Percentiles rank a stretch among this genome's conserved stretches.
Evolutionary conservation across 2,888 invertebrate genomes (phyloP).

Genomic region (Cantharis lateralis): DNA sequence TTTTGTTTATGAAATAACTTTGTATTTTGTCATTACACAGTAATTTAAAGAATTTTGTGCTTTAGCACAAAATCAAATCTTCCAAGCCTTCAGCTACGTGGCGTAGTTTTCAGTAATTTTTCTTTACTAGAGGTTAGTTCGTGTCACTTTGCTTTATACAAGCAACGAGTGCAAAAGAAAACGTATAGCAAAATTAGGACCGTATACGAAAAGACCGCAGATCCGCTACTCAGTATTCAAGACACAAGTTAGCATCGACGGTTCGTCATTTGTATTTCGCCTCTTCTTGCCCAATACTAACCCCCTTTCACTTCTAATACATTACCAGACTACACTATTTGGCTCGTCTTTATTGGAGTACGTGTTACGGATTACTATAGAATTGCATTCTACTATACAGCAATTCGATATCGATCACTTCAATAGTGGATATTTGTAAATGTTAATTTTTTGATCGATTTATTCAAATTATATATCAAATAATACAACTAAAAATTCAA

Average conservation of each 20-base stretch:
- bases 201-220: conserved; percentile 39
- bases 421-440: conserved; percentile 3
- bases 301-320: conserved; percentile 26
- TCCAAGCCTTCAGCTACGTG: conserved; percentile 39
- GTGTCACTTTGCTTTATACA: conserved; percentile 33
- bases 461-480: neutral
- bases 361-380: conserved; percentile 24
- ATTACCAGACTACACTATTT: conserved; percentile 23
- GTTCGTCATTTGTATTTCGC: conserved; percentile 47
- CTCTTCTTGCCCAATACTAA: conserved; percentile 26
- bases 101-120: conserved; percentile 35
- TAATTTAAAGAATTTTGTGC: conserved; percentile 37
- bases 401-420: conserved; percentile 19
- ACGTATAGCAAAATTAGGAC: conserved; percentile 36
- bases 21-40: conserved; percentile 36
- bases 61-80: conserved; percentile 38
- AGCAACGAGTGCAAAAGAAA: conserved; percentile 6
- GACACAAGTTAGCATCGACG: conserved; percentile 44
- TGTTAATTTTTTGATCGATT: neutral
- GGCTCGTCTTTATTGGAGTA: conserved; percentile 19
- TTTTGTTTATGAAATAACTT: conserved; percentile 32
- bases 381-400: conserved; percentile 13
- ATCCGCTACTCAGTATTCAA: conserved; percentile 44
- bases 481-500: neutral
- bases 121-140: conserved; percentile 39